Conservation (phyloP, 2,113 vertebrate genomes). For the Brienomyrus longianalis region DNA sequence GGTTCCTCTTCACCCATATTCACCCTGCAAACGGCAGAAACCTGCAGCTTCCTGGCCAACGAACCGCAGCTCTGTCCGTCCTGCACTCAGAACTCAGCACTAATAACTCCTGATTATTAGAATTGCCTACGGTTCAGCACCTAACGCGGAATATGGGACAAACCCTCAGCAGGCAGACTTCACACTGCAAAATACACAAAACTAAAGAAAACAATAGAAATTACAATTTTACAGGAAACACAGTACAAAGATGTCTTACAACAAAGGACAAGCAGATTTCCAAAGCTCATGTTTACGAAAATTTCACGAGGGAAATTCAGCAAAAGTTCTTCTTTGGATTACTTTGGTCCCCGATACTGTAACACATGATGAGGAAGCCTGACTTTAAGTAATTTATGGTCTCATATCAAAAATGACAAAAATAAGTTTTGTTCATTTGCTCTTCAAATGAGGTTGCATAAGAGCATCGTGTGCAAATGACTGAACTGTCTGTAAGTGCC, state of each 20-base stretch:
- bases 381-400: background rate
- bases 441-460: background rate
- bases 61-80: background rate
- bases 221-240: background rate
- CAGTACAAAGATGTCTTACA: background rate
- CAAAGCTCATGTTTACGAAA: background rate
- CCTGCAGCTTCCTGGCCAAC: background rate
- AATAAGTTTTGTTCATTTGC: background rate
- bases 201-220: background rate
- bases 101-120: background rate
- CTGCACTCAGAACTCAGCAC: background rate
- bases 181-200: background rate
- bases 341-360: background rate
- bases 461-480: background rate
- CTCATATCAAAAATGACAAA: background rate
- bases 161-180: background rate
- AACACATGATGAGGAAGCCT: background rate
- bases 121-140: background rate
- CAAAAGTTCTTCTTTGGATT: background rate
- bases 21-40: background rate
- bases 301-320: background rate
- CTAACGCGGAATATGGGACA: background rate
- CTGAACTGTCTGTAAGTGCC: background rate
- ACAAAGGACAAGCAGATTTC: background rate
- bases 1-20: background rate